phyloP scores from a whole-genome alignment of 2,888 invertebrate genomes.

The Adela reaumurella region DNA sequence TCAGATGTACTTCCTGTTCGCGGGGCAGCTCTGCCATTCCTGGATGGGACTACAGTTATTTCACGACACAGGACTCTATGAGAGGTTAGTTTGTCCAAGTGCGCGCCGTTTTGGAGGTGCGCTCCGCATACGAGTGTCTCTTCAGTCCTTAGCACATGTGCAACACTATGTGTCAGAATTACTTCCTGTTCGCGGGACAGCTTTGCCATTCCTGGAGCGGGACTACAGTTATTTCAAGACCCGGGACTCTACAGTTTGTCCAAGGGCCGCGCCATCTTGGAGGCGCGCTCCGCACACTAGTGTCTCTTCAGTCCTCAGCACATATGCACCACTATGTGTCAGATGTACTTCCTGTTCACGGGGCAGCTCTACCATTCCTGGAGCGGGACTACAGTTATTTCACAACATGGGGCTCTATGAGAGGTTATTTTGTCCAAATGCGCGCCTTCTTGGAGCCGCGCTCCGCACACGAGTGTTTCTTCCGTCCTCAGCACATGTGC shows the following conservation, averaged over 20 bases:
- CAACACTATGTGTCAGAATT: constrained; percentile 89
- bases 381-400: neutral
- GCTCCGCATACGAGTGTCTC: constrained; percentile 79
- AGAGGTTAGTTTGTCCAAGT: too few species aligned
- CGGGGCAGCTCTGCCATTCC: constrained; percentile 80
- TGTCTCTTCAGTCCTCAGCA: constrained; percentile 77
- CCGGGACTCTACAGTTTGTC: too few species aligned
- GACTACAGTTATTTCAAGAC: neutral
- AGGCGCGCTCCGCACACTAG: constrained; percentile 65
- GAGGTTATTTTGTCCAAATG: too few species aligned
- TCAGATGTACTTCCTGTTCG: constrained; percentile 90
- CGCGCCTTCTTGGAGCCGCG: constrained; percentile 67
- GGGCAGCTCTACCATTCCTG: constrained; percentile 75
- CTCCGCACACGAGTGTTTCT: constrained; percentile 81
- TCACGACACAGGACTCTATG: too few species aligned
- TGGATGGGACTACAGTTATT: neutral
- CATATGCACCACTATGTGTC: constrained; percentile 85
- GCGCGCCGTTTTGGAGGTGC: constrained; percentile 65
- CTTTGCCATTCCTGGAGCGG: constrained; percentile 62
- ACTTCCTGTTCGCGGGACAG: constrained; percentile 90
- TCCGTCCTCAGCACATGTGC: constrained; percentile 83
- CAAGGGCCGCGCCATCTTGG: constrained; percentile 59
- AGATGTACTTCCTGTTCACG: constrained; percentile 90
- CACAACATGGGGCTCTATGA: too few species aligned
- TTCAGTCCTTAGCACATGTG: constrained; percentile 86